phyloP scores from a whole-genome alignment of 2,888 invertebrate genomes.

The Metellina segmentata region DNA sequence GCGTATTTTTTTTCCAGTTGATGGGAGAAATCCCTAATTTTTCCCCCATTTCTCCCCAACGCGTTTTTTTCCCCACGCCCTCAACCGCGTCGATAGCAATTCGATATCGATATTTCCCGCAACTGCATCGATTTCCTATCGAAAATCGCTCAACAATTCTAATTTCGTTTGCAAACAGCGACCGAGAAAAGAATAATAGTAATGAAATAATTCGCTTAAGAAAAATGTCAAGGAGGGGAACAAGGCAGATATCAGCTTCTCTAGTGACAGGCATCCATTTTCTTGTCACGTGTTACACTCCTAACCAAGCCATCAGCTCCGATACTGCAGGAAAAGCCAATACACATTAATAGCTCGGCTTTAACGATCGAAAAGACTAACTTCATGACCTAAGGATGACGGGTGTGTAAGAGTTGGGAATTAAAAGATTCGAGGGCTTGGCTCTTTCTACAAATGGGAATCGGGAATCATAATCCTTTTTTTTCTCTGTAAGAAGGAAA shows the following conservation, averaged over 20 bases:
- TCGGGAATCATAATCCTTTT: conserved; percentile 44
- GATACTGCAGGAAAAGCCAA: conserved; percentile 59
- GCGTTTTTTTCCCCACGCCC: conserved; percentile 17
- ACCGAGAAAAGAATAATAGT: conserved; percentile 54
- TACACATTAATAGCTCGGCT: conserved; percentile 72
- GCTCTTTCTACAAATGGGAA: conserved; percentile 53
- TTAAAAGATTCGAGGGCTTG: conserved; percentile 67
- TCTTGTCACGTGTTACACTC: conserved; percentile 66
- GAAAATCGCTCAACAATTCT: conserved; percentile 75
- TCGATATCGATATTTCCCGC: conserved; percentile 70
- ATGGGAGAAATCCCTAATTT: conserved; percentile 31
- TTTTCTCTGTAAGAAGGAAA: conserved; percentile 11
- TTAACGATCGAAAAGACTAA: conserved; percentile 54
- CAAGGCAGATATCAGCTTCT: conserved; percentile 27
- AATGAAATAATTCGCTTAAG: conserved; percentile 69
- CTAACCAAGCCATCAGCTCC: conserved; percentile 71
- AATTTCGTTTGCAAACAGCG: conserved; percentile 74
- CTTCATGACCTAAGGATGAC: conserved; percentile 64
- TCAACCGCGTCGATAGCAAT: conserved; percentile 64
- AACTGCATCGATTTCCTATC: conserved; percentile 65
- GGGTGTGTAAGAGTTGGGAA: conserved; percentile 44
- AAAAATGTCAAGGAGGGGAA: background rate
- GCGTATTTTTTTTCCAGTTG: background rate
- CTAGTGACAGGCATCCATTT: conserved; percentile 66
- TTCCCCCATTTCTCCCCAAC: conserved; percentile 32